Evolutionary conservation across 2,113 vertebrate species (phyloP), one percentile per base, ranked within the genome.

Genomic region (Hypocryptadius cinnamomeus): DNA sequence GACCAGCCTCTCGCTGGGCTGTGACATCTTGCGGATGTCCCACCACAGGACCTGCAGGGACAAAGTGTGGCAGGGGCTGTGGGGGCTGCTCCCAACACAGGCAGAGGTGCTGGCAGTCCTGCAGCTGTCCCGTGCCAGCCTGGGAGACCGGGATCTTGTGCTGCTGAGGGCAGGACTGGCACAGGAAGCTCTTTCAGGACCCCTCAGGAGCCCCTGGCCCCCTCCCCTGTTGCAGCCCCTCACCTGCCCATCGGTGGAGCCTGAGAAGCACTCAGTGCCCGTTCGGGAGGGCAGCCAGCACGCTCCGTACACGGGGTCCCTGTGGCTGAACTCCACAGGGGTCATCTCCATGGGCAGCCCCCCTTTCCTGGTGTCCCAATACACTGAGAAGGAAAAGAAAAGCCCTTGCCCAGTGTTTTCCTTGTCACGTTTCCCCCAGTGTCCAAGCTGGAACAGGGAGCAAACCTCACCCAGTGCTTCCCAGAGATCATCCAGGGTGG

Each of bases 221-320:
- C 13, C 6, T 3, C 3, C 13, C n/a, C 45, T 27, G 25, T 16
- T 14, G 71, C 42, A 28, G 72, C 48, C 56, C 50, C 23, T 96
- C 92, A 98, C 97, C 98, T 97, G 97, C 30, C 97, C 97, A 0
- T 98, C 97, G 0, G 96, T 98, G 92, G 98, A 98, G 9, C 98
- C 98, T 0, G 99, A 99, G 97, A 99, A 99, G 60, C 97, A 98
- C 37, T 99, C 99, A 0, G 98, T 99, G 93, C 98, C 98, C 0
- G 99, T 99, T 96, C 99, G 99, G 50, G 99, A 99, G 94, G 99
- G 99, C 66, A 99, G 92, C 99, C 99, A 99, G 97, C 98, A 97
- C 33, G 97, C 96, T 85, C 98, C 98, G 2, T 99, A 99, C 87
- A 99, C 99, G 0, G 99, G 99, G 92, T 99, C 99, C 89, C 98